These are phyloP conservation scores for Ellobium chinense DNA, from an alignment of 2,888 invertebrate species.

Conservation along the genomic window DNA sequence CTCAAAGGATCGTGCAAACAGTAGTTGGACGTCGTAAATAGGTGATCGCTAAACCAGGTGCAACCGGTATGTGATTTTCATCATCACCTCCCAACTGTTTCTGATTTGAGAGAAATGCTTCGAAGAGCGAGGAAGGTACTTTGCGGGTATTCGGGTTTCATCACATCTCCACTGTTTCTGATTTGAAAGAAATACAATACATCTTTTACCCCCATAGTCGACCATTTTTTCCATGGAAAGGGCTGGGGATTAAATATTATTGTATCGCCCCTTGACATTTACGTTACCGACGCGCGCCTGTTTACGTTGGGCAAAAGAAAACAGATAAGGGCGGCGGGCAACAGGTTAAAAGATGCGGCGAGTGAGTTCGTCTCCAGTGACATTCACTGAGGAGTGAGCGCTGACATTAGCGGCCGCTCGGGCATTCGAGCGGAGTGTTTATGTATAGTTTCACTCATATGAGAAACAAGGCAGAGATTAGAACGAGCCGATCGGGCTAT, in stretches of 20 bases:
- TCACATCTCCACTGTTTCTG: too few species aligned
- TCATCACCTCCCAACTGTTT: too few species aligned
- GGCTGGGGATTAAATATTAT: neutral
- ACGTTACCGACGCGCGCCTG: neutral
- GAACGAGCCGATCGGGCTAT: neutral
- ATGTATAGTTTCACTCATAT: neutral
- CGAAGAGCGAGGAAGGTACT: too few species aligned
- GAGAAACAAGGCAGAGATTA: neutral
- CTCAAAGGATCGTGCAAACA: too few species aligned
- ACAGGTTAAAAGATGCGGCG: neutral
- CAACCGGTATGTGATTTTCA: too few species aligned
- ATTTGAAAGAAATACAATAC: too few species aligned
- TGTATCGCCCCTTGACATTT: slow-evolving; percentile 3
- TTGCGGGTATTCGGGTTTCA: too few species aligned
- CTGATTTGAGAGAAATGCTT: too few species aligned
- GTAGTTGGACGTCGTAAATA: too few species aligned
- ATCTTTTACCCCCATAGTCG: neutral
- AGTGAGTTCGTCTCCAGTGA: neutral
- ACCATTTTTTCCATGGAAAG: neutral
- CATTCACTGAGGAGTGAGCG: neutral
- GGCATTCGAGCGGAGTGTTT: neutral
- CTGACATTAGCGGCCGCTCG: neutral
- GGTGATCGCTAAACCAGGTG: too few species aligned
- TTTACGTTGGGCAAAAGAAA: neutral
- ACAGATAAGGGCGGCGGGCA: neutral